phyloP scores from a whole-genome alignment of 2,888 invertebrate species.

The Caprella mutica region DNA sequence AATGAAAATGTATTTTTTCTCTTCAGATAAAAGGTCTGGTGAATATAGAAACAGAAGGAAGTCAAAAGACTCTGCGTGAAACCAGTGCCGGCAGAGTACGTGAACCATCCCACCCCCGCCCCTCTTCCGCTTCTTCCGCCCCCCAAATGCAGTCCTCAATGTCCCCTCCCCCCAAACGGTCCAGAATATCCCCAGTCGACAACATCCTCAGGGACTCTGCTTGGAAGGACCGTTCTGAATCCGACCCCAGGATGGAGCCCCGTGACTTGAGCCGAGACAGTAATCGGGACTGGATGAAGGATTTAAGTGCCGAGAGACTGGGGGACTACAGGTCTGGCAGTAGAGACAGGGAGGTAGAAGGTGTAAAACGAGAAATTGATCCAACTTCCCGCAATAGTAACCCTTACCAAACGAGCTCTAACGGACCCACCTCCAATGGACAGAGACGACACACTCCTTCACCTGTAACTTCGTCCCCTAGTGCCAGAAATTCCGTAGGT shows the following conservation, averaged over 20 bases:
- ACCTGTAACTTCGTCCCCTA: constrained; percentile 26
- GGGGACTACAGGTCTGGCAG: neutral
- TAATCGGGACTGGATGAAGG: no score
- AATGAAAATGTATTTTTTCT: neutral
- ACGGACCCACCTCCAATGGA: constrained; percentile 12
- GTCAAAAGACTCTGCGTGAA: neutral
- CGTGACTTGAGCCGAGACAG: constrained; percentile 10
- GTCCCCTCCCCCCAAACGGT: constrained; percentile 6
- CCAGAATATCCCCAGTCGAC: constrained; percentile 5
- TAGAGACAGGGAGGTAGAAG: no score
- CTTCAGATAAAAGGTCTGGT: constrained; percentile 29
- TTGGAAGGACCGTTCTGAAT: neutral
- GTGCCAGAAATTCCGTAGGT: constrained; percentile 18
- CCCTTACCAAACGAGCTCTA: constrained; percentile 14
- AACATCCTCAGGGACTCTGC: neutral
- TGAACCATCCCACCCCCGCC: constrained; percentile 16
- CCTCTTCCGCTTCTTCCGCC: constrained; percentile 20
- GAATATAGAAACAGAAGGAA: constrained; percentile 20
- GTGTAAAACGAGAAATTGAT: no score
- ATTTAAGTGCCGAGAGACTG: no score
- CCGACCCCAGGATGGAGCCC: neutral
- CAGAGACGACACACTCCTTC: constrained; percentile 21
- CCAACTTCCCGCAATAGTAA: no score
- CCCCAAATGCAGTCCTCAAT: constrained; percentile 23
- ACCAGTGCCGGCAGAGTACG: constrained; percentile 5